Base-by-base conservation (phyloP, 2,888 invertebrate species). In the Machimus atricapillus region DNA sequence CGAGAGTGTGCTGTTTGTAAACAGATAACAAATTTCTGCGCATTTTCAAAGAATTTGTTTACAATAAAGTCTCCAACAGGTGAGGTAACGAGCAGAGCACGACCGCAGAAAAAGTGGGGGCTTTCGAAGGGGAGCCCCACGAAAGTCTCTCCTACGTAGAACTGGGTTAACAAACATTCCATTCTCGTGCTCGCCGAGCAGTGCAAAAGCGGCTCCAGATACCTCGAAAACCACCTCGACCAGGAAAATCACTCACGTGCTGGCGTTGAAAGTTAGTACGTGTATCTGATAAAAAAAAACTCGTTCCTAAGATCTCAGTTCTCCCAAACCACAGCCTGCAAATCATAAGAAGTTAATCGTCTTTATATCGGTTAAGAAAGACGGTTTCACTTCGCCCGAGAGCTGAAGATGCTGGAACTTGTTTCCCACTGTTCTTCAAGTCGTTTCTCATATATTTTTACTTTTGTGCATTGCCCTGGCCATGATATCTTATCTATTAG, bases 191-290 rank as follows among this genome's bases (percentile, higher is more conserved):
- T 7, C 34, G 34, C 34, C 7, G 34, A 34, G 34, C 34, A 23
- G 8, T 52, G 52, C 52, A 52, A 52, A 52, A 52, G 52, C 52
- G 16, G 16, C 52, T n/a, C 14, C n/a, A 46, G 46, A 12, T 16
- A 16, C 16, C 1, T 3, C 14, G 46, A 46, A 6, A 6, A 56
- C 19, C 16, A 56, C n/a, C 56, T 56, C 58, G 58, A 8, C 23
- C 58, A 66, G 66, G 66, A 66, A 66, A 78, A 79, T 37, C 23
- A 27, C 52, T 79, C 79, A 79, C 79, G 52, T 79, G 79, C 79
- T 79, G 52, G 79, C 46, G 79, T 79, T 79, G 79, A 79, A 79
- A 79, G 79, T 79, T 79, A 79, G 52, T 79, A 79, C 79, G 79
- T 78, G 46, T 43, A 14, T n/a, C 52, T 79, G 79, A 79, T 56